Evolutionary conservation across 2,797 vertebrate species (phyloP).

Genomic region (Gymnocypris eckloni): DNA sequence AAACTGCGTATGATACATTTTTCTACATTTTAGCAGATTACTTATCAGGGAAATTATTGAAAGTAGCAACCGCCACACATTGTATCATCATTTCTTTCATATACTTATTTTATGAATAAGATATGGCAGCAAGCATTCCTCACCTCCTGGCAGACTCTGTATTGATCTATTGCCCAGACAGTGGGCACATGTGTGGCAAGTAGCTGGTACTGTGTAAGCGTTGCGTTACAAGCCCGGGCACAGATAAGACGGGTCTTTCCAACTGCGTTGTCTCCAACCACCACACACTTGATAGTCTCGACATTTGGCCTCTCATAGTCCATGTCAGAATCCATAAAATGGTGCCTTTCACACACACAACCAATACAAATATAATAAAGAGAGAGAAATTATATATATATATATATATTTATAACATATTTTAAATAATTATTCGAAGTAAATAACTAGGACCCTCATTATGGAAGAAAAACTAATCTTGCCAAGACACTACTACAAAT

Average conservation of each 20-base stretch:
- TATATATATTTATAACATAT: too few relatives aligned
- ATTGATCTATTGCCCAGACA: slow-evolving; percentile 98
- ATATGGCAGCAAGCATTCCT: slow-evolving; percentile 62
- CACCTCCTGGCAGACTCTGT: slow-evolving; percentile 98
- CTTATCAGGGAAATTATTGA: background rate
- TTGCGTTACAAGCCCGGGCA: slow-evolving; percentile 96
- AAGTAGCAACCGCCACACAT: background rate
- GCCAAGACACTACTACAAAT: background rate
- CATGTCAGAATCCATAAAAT: slow-evolving; percentile 99
- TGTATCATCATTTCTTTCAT: background rate
- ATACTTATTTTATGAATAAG: background rate
- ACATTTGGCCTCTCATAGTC: slow-evolving; percentile 99
- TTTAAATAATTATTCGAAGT: background rate
- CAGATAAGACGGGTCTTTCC: slow-evolving; percentile 98
- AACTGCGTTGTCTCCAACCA: slow-evolving; percentile 98
- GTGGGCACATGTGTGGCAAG: slow-evolving; percentile 98
- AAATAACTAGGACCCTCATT: too few relatives aligned
- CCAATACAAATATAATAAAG: background rate
- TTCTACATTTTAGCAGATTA: background rate
- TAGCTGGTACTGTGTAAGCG: slow-evolving; percentile 96
- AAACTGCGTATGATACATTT: slow-evolving; percentile 13
- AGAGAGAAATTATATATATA: background rate
- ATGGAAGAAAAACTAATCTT: background rate
- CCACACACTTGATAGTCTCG: slow-evolving; percentile 99
- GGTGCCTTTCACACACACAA: slow-evolving; percentile 78